Base-by-base conservation (phyloP, 1,140 invertebrate genomes). In the Drosophila nigrodunni region DNA sequence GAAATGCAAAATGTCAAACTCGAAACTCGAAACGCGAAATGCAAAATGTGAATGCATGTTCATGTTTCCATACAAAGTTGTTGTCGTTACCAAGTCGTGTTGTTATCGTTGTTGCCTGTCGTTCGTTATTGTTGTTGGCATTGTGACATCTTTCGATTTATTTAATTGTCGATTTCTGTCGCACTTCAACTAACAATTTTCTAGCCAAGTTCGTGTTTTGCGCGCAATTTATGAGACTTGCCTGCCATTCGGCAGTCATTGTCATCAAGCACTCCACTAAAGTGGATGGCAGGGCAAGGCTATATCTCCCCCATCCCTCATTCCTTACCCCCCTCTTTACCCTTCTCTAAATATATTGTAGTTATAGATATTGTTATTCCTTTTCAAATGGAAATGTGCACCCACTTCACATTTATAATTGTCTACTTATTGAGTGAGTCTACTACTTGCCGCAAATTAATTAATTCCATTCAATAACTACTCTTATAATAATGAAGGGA, bases 171-270 rank as follows among this genome's bases (percentile, higher is more conserved):
- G 64, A 87, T 87, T 87, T 79, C 55, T 77, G 82, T 79, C 82
- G 82, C 80, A 88, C 85, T 88, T 89, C 71, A 76, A 68, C 83
- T 87, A 88, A 88, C 85, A 74, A 80, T 83, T 87, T 89, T 83
- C 83, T 88, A 88, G 73, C 57, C 66, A 83, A 83, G 80, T 87
- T 73, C 67, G 70, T 55, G 69, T 74, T 88, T 72, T 49, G 70
- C 41, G 46, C 35, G 43, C 54, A 75, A 87, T 87, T 74, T 78
- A 73, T 67, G 67, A 50, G 66, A 62, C 73, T 76, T 47, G 60
- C 71, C 79, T 68, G 79, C 54, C 75, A 82, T 76, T 74, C 77
- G 58, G 49, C 47, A 55, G 55, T 43, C 46, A 30, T 57, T 13
- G 37, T 61, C 35, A 18, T 54, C 50, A n/a, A 13, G 7, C 30